Percentiles rank a stretch among this genome's conserved stretches.
These are phyloP conservation scores for Ectropis grisescens DNA, from an alignment of 1,140 invertebrate species.

Conservation along the genomic window DNA sequence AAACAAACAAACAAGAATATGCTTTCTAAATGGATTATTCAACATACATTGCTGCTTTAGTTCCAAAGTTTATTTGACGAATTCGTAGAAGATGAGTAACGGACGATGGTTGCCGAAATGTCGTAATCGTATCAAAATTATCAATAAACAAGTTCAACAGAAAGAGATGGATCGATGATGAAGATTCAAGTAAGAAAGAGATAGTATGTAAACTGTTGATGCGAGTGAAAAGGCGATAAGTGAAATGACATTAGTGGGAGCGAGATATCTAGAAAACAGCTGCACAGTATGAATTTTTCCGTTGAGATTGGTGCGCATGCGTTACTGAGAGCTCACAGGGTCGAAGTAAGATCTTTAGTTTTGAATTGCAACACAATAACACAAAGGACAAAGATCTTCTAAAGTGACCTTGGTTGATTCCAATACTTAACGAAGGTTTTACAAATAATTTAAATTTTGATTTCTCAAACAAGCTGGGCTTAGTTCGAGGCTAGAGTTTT, in stretches of 20 bases:
- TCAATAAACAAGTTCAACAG: conserved; percentile 27
- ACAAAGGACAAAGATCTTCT: too few relatives aligned
- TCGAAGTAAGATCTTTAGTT: conserved; percentile 18
- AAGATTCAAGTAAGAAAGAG: conserved; percentile 8
- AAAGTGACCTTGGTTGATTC: too few relatives aligned
- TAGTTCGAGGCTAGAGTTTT: too few relatives aligned
- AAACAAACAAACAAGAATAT: too few relatives aligned
- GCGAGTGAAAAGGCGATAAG: conserved; percentile 15
- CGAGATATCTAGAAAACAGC: conserved; percentile 41
- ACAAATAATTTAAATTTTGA: too few relatives aligned
- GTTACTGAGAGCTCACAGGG: conserved; percentile 42
- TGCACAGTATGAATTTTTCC: conserved; percentile 38
- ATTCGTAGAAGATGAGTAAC: neutral
- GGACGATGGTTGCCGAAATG: conserved; percentile 3
- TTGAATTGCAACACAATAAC: neutral
- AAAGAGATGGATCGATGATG: conserved; percentile 23
- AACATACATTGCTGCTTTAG: conserved; percentile 12
- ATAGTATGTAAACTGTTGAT: conserved; percentile 25
- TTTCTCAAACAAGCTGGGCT: too few relatives aligned
- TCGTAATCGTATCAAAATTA: conserved; percentile 9
- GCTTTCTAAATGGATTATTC: neutral
- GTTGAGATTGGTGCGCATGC: conserved; percentile 60
- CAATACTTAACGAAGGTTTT: too few relatives aligned
- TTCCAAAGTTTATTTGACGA: neutral
- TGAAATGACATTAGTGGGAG: conserved; percentile 9